Evolutionary conservation across 2,888 invertebrate species (phyloP).

Genomic region (Phrixothrix hirtus): DNA sequence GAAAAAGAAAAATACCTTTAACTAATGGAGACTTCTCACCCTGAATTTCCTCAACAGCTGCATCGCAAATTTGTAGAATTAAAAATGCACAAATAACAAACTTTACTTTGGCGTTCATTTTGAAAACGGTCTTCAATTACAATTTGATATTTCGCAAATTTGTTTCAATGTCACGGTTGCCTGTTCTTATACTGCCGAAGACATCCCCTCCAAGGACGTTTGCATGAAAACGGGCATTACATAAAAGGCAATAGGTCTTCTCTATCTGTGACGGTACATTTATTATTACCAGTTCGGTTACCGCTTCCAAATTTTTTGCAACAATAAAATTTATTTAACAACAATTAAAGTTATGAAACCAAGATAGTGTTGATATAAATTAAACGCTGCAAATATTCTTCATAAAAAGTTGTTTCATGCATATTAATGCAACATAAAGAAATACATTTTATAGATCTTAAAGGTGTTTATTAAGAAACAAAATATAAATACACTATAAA

Average conservation of each 20-base stretch:
- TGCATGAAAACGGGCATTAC: constrained; percentile 16
- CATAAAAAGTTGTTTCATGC: too few species aligned
- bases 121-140: not conserved
- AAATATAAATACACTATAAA: too few species aligned
- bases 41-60: not conserved
- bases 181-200: constrained; percentile 32
- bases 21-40: not conserved
- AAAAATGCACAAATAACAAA: constrained; percentile 13
- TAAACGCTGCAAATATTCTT: too few species aligned
- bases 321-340: not conserved
- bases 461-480: too few species aligned
- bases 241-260: constrained; percentile 16
- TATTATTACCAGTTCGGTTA: not conserved
- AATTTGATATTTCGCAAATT: constrained; percentile 39
- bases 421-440: too few species aligned
- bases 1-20: not conserved
- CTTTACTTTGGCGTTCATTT: constrained; percentile 5
- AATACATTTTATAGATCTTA: too few species aligned
- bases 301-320: not conserved
- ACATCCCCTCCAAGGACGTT: constrained; percentile 21
- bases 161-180: constrained; percentile 45
- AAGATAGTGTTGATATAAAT: too few species aligned
- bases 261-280: too few species aligned
- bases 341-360: too few species aligned
- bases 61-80: not conserved